Evolutionary conservation across 1,140 invertebrate genomes (phyloP).

Genomic region (Drosophila obscura): DNA sequence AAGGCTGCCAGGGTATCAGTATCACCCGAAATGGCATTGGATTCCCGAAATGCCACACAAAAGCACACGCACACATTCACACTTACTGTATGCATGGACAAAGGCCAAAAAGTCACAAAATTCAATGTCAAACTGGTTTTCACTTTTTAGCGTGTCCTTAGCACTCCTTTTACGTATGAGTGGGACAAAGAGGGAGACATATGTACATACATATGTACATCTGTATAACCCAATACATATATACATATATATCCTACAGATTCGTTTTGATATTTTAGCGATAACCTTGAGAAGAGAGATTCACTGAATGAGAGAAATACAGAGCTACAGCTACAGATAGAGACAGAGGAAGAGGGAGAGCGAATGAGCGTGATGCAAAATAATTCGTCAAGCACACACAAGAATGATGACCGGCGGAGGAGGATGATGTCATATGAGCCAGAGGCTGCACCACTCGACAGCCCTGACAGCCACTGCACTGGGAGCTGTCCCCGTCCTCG

Average conservation of each 20-base stretch:
- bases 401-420: constrained; percentile 46
- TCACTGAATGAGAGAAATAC: constrained; percentile 44
- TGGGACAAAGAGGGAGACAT: constrained; percentile 28
- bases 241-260: constrained; percentile 17
- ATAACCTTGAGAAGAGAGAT: constrained; percentile 75
- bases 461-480: constrained; percentile 46
- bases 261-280: constrained; percentile 52
- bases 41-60: constrained; percentile 44
- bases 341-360: constrained; percentile 11
- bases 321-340: constrained; percentile 1
- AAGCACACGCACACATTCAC: constrained; percentile 15
- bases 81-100: too few species aligned
- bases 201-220: constrained; percentile 1
- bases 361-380: constrained; percentile 58
- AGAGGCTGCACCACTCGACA: not conserved
- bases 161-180: constrained; percentile 59
- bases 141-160: constrained; percentile 71
- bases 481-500: constrained; percentile 22
- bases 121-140: constrained; percentile 77
- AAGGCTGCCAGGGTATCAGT: constrained; percentile 20
- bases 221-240: not conserved
- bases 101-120: constrained; percentile 43
- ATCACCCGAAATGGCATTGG: constrained; percentile 53
- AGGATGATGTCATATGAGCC: constrained; percentile 53
- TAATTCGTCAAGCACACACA: constrained; percentile 50